Evolutionary conservation across 2,113 vertebrate genomes (phyloP).

Genomic region (Tangachromis dhanisi): DNA sequence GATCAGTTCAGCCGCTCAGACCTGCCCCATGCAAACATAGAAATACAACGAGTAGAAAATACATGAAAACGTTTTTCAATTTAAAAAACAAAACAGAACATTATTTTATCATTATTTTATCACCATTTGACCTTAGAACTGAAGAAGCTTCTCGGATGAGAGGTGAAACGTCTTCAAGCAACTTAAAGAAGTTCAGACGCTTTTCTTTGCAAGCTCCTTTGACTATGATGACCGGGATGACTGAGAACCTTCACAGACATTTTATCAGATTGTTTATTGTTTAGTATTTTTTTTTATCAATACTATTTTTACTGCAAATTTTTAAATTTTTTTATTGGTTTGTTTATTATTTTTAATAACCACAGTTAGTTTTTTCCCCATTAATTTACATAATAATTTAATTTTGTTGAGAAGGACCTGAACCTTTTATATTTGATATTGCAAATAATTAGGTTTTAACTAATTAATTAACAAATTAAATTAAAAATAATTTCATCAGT

Average conservation of each 20-base stretch:
- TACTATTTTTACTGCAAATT: not conserved
- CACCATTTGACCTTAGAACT: too few species aligned
- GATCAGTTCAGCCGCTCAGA: not conserved
- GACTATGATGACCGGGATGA: too few species aligned
- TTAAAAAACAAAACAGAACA: not conserved
- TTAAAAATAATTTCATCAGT: accelerated
- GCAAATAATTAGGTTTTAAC: not conserved
- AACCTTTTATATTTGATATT: not conserved
- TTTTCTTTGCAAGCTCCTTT: too few species aligned
- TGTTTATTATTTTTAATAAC: not conserved
- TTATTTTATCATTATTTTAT: not conserved
- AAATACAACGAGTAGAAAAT: not conserved
- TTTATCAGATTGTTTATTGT: not conserved
- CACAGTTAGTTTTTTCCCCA: accelerated
- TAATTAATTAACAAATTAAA: not conserved
- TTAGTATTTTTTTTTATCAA: not conserved
- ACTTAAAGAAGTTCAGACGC: too few species aligned
- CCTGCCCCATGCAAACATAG: not conserved
- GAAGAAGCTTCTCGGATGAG: too few species aligned
- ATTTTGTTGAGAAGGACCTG: not conserved
- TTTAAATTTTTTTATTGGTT: accelerated
- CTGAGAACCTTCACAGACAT: too few species aligned
- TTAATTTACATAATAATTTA: not conserved
- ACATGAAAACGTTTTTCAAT: not conserved
- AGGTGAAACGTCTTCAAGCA: too few species aligned